phyloP scores from a whole-genome alignment of 2,113 vertebrate species.

The Petromus typicus region DNA sequence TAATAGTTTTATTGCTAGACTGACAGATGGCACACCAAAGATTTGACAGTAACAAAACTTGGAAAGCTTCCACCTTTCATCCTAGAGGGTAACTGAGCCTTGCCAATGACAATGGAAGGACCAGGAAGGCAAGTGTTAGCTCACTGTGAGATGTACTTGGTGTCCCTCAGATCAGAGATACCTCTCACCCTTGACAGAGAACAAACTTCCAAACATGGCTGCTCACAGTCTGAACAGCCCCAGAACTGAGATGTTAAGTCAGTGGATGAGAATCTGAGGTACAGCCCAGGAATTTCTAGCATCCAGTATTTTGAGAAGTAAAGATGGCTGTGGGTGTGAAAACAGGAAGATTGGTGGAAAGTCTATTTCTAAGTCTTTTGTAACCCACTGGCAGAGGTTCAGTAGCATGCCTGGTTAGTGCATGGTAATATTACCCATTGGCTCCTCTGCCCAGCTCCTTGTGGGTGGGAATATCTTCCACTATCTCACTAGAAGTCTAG shows the following conservation, averaged over 20 bases:
- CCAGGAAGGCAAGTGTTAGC: background rate
- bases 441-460: background rate
- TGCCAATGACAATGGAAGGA: background rate
- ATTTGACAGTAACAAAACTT: background rate
- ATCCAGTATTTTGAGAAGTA: background rate
- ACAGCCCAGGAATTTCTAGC: background rate
- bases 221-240: background rate
- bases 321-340: background rate
- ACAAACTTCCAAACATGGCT: background rate
- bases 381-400: background rate
- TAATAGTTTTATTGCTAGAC: background rate
- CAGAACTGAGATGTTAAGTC: background rate
- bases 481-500: background rate
- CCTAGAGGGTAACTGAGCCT: background rate
- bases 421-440: background rate
- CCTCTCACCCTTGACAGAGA: background rate
- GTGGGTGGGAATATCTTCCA: background rate
- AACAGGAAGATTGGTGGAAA: background rate
- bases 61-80: background rate
- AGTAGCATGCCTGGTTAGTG: background rate
- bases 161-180: background rate
- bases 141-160: background rate
- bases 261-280: background rate
- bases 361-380: background rate
- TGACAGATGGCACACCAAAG: background rate